These are phyloP conservation scores for Sternarchorhynchus goeldii DNA, from an alignment of 2,797 vertebrate species.

Conservation along the genomic window DNA sequence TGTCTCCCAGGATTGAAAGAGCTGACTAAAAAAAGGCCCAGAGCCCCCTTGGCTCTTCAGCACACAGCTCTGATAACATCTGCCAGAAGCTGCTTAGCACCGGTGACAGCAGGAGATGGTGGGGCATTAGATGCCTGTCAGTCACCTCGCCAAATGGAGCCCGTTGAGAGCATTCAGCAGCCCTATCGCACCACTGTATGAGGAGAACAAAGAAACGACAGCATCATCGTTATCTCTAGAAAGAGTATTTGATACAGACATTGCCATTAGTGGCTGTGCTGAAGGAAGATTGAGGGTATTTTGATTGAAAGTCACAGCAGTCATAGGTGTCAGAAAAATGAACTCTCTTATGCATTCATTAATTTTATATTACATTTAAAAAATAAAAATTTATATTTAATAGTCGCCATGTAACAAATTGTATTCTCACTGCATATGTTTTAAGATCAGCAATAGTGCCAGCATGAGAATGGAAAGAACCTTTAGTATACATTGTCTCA, in stretches of 20 bases:
- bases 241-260: background rate
- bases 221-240: constrained; percentile 18
- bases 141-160: constrained; percentile 57
- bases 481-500: too few species aligned
- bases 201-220: constrained; percentile 40
- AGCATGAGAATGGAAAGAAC: too few species aligned
- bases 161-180: background rate
- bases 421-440: background rate
- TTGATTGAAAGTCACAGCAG: background rate
- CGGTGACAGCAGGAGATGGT: constrained; percentile 69
- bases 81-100: constrained; percentile 67
- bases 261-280: constrained; percentile 8
- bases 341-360: too few species aligned
- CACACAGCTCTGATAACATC: constrained; percentile 74
- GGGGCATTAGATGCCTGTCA: constrained; percentile 72
- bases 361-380: too few species aligned
- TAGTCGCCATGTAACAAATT: background rate
- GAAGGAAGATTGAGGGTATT: background rate
- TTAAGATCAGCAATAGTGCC: too few species aligned
- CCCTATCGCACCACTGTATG: constrained; percentile 36
- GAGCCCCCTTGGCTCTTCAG: constrained; percentile 70
- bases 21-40: constrained; percentile 68
- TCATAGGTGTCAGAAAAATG: too few species aligned
- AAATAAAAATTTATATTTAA: too few species aligned
- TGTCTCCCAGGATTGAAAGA: constrained; percentile 68